Percentiles rank a stretch among this genome's conserved stretches.
phyloP scores from a whole-genome alignment of 2,888 invertebrate species.

The Venusia cambrica region DNA sequence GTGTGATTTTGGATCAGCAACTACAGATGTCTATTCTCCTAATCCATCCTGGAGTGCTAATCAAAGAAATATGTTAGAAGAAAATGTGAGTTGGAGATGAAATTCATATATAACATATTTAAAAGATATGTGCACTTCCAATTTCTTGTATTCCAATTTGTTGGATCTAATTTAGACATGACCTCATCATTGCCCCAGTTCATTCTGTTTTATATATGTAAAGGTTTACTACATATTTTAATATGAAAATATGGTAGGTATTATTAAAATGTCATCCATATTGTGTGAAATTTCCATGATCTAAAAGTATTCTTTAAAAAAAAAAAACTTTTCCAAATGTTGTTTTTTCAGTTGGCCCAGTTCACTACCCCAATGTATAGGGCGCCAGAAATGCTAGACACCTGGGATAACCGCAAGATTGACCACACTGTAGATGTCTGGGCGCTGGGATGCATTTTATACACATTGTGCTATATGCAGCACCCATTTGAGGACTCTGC shows the following conservation, averaged over 20 bases:
- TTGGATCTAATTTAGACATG: too few species aligned
- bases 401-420: slow-evolving; percentile 97
- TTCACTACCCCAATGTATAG: slow-evolving; percentile 97
- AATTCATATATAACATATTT: too few species aligned
- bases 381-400: slow-evolving; percentile 98
- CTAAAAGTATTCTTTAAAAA: too few species aligned
- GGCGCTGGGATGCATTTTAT: slow-evolving; percentile 98
- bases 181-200: too few species aligned
- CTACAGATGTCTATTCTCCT: slow-evolving; percentile 89
- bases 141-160: too few species aligned
- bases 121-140: too few species aligned
- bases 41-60: slow-evolving; percentile 96
- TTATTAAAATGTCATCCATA: too few species aligned
- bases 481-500: slow-evolving; percentile 99
- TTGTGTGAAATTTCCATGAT: too few species aligned
- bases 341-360: slow-evolving; percentile 83
- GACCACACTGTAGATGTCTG: slow-evolving; percentile 96
- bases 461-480: slow-evolving; percentile 93
- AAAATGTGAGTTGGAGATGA: slow-evolving; percentile 92
- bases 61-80: slow-evolving; percentile 94
- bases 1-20: slow-evolving; percentile 98
- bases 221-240: too few species aligned
- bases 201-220: too few species aligned
- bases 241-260: too few species aligned
- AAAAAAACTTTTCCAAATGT: slow-evolving; percentile 1